Percentiles rank a stretch among this genome's conserved stretches.
phyloP scores from a whole-genome alignment of 2,888 invertebrate genomes.

The Stenodema calcarata region DNA sequence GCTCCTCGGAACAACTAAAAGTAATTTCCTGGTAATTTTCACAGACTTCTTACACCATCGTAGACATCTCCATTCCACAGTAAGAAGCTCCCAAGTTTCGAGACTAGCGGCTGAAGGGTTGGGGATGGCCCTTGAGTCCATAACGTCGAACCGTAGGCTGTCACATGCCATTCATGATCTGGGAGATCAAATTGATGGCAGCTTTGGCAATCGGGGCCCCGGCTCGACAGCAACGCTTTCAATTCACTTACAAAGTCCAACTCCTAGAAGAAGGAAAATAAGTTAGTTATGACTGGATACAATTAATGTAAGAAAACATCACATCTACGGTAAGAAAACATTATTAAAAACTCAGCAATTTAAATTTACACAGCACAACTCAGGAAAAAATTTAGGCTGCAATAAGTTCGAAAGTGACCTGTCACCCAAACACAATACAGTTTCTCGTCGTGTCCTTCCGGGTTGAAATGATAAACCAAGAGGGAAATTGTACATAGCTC shows the following conservation, averaged over 20 bases:
- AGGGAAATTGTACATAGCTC: no score
- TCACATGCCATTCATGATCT: constrained; percentile 46
- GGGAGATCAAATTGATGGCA: constrained; percentile 6
- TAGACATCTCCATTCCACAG: constrained; percentile 92
- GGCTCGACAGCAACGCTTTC: constrained; percentile 27
- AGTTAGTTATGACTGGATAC: background rate
- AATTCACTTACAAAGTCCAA: background rate
- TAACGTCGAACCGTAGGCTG: constrained; percentile 68
- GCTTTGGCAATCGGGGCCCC: constrained; percentile 50
- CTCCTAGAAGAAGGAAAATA: background rate
- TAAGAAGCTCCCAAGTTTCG: constrained; percentile 69
- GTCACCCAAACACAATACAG: no score
- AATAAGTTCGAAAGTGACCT: no score
- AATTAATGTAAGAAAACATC: no score
- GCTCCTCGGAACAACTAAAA: no score
- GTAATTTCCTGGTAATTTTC: no score
- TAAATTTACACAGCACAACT: no score
- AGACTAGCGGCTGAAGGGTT: constrained; percentile 72
- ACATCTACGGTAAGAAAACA: no score
- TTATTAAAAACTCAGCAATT: no score
- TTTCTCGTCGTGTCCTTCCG: no score
- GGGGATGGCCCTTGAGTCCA: constrained; percentile 81
- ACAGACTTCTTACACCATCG: constrained; percentile 62
- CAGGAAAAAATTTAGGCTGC: no score
- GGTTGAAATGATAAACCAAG: no score